Evolutionary conservation across 2,888 invertebrate species (phyloP), one percentile per base, ranked within the genome.

Genomic region (Phengaris arion): DNA sequence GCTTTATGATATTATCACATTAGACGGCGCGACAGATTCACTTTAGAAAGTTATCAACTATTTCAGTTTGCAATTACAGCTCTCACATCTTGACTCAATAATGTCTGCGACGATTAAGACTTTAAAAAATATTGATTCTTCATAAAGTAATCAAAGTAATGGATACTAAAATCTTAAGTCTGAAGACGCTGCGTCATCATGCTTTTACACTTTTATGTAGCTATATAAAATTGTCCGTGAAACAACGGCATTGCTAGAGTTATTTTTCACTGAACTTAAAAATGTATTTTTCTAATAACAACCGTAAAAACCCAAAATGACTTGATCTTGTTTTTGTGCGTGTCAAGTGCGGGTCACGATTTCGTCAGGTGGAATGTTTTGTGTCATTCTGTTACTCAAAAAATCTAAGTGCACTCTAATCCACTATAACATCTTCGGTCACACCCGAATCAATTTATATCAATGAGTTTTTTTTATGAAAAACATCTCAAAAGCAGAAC

Each of bases 371-470:
- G 64, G 64, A 64, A 64, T 64, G 64, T n/a, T 55, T 35, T 6
- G 55, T 64, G 13, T 64, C 64, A 64, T 64, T 55, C n/a, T 55
- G 5, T 48, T 48, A 52, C 52, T 52, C 9, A 52, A 35, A 35
- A 35, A 52, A 52, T 52, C 52, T 52, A 52, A 13, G 64, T 64
- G 12, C 13, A 35, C 12, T 12, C 64, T 35, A 52, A 52, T 52
- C 52, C 52, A 52, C 52, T 52, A 12, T 52, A 52, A 52, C 68
- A 35, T 52, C 51, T 13, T 74, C 13, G 52, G 35, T 64, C 64
- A 68, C 74, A 52, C 51, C 68, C 9, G 45, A 48, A 74, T 74
- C 75, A 77, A 75, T 78, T 77, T 75, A 76, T 69, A 52, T 51
- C 13, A 45, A 10, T 46, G 13, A 6, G 13, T 6, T 22, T 1